Conservation (phyloP, 2,797 vertebrate species). For the Platyrinchus mystaceus region DNA sequence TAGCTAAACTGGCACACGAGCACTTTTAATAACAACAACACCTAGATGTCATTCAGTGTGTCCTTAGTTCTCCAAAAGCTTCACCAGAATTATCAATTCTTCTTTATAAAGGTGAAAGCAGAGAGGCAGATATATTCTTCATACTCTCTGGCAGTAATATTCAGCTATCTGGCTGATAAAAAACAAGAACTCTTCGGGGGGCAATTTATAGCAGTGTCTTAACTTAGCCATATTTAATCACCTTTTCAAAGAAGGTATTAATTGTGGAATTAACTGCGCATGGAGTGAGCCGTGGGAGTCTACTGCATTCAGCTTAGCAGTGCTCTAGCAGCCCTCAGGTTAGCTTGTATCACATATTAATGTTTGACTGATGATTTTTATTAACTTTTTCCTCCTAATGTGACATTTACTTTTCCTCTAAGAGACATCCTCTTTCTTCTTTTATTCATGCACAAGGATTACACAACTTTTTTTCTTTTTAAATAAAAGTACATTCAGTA, state of each 20-base stretch:
- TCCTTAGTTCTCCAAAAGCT: background rate
- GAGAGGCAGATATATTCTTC: background rate
- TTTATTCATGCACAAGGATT: background rate
- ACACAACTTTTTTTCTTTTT: background rate
- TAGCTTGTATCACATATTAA: background rate
- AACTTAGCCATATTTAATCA: constrained; percentile 7
- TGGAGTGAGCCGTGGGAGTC: background rate
- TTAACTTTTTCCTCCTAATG: background rate
- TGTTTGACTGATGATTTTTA: background rate
- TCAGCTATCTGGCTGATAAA: background rate
- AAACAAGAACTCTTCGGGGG: background rate
- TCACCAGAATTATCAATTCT: background rate
- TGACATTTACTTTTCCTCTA: background rate
- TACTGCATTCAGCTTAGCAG: fast-evolving
- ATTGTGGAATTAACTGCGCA: background rate
- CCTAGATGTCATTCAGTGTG: background rate
- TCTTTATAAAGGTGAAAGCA: background rate
- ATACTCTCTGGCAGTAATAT: background rate
- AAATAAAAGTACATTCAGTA: background rate
- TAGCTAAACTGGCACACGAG: background rate
- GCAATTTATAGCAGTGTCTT: background rate
- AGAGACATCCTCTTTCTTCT: background rate
- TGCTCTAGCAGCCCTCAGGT: background rate
- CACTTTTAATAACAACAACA: background rate
- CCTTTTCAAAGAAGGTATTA: background rate